These are phyloP conservation scores for Philonicus albiceps DNA, from an alignment of 2,888 invertebrate genomes.

Conservation along the genomic window DNA sequence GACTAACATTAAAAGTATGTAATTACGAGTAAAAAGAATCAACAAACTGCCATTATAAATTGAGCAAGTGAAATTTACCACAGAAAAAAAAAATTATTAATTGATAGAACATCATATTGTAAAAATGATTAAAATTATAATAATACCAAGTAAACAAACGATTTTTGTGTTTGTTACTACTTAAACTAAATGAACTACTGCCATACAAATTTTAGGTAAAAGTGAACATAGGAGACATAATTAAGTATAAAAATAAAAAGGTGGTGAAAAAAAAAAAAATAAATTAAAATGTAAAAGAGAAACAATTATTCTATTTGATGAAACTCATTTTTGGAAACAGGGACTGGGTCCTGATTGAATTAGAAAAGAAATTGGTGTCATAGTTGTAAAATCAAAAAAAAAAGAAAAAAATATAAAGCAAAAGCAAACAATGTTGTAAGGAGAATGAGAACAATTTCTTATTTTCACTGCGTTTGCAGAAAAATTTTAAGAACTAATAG, in stretches of 20 bases:
- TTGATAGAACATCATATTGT: slow-evolving; percentile 40
- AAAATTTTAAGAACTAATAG: slow-evolving; percentile 29
- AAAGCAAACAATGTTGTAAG: not conserved
- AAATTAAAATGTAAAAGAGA: not conserved
- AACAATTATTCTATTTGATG: slow-evolving; percentile 34
- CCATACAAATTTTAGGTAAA: slow-evolving; percentile 41
- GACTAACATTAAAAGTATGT: not conserved
- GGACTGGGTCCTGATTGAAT: slow-evolving; percentile 37
- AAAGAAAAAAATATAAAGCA: slow-evolving; percentile 2
- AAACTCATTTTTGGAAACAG: slow-evolving; percentile 32
- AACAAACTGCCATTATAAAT: slow-evolving; percentile 39
- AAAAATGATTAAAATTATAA: slow-evolving; percentile 36
- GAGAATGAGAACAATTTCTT: not conserved
- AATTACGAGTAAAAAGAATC: slow-evolving; percentile 15
- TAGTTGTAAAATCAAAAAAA: slow-evolving; percentile 36
- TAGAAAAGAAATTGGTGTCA: slow-evolving; percentile 35
- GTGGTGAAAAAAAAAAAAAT: not conserved
- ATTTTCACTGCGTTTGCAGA: slow-evolving; percentile 33
- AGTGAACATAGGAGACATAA: slow-evolving; percentile 30
- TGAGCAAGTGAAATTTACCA: slow-evolving; percentile 36
- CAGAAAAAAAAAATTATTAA: slow-evolving; percentile 16
- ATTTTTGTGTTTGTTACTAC: slow-evolving; percentile 40
- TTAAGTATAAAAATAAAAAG: slow-evolving; percentile 33
- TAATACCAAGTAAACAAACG: slow-evolving; percentile 37
- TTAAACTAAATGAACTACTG: slow-evolving; percentile 32